A percentile compares a stretch with the other conserved stretches of the same genome.
Evolutionary conservation across 1,140 invertebrate genomes (phyloP).

Genomic region (Drosophila cardini): DNA sequence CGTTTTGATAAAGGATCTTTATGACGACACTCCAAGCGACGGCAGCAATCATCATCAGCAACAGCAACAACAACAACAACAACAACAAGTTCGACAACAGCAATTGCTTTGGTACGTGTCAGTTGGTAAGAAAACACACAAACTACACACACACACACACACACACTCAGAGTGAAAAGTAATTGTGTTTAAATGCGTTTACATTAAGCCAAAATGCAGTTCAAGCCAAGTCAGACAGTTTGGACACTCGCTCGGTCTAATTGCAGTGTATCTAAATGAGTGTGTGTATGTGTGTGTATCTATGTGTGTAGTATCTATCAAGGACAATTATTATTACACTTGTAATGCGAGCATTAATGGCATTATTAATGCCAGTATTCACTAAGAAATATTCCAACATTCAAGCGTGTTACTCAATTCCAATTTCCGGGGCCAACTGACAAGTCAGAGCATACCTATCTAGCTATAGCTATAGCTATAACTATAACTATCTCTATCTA

Average conservation of each 20-base stretch:
- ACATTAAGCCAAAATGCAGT: conserved; percentile 69
- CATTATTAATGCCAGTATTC: conserved; percentile 70
- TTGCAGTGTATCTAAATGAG: conserved; percentile 36
- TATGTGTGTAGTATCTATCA: conserved; percentile 54
- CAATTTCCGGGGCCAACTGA: conserved; percentile 53
- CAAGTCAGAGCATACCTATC: background rate
- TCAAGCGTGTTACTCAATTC: conserved; percentile 58
- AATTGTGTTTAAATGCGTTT: conserved; percentile 82
- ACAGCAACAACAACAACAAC: conserved; percentile 52
- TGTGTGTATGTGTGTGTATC: conserved; percentile 6
- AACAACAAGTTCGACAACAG: conserved; percentile 52
- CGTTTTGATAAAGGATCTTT: conserved; percentile 84
- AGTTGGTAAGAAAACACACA: conserved; percentile 62
- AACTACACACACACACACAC: conserved; percentile 38
- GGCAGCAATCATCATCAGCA: conserved; percentile 78
- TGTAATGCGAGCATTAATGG: conserved; percentile 73
- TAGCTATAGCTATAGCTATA: conserved; percentile 12
- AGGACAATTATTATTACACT: conserved; percentile 83
- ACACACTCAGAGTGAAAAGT: conserved; percentile 65
- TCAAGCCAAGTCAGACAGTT: conserved; percentile 26
- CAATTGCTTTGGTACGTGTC: conserved; percentile 77
- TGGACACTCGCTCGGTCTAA: conserved; percentile 47
- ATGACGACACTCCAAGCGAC: conserved; percentile 82
- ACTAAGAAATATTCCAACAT: conserved; percentile 18
- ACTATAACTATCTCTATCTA: conserved; percentile 2